Percentiles rank a stretch among this genome's conserved stretches.
These are phyloP conservation scores for Suillia variegata DNA, from an alignment of 2,888 invertebrate genomes.

Conservation along the genomic window DNA sequence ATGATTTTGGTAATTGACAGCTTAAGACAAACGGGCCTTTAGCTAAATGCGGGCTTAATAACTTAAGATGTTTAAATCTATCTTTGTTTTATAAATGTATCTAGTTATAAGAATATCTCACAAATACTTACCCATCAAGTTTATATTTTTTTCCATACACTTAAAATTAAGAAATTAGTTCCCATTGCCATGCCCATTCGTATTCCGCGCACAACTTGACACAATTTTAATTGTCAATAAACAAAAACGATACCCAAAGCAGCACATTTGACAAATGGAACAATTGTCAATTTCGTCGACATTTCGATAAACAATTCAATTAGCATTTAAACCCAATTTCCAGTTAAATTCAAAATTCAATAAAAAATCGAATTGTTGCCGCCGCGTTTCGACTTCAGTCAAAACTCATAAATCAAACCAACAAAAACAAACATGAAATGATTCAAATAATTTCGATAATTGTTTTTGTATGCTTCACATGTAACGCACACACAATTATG, in stretches of 20 bases:
- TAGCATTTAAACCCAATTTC: conserved; percentile 35
- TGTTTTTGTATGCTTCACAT: conserved; percentile 43
- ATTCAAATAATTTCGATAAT: conserved; percentile 41
- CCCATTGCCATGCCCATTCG: neutral
- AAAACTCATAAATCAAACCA: neutral
- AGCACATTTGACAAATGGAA: neutral
- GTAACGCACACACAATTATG: conserved; percentile 37
- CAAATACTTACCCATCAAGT: no score
- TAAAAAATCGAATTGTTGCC: no score
- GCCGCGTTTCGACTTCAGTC: no score
- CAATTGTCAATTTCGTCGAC: conserved; percentile 30
- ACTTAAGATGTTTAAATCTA: no score
- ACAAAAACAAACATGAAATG: no score
- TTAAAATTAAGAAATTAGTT: no score
- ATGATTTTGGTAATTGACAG: conserved; percentile 30
- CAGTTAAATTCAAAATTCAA: neutral
- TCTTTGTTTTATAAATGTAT: no score
- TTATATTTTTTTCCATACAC: no score
- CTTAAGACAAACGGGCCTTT: no score
- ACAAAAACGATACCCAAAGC: neutral
- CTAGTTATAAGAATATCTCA: no score
- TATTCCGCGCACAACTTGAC: neutral
- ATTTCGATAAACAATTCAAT: conserved; percentile 53
- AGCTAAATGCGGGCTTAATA: no score
- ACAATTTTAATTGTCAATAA: neutral